A percentile compares a stretch with the other conserved stretches of the same genome.
Evolutionary conservation across 1,140 invertebrate genomes (phyloP).

Genomic region (Lamellibrachia luymesi): DNA sequence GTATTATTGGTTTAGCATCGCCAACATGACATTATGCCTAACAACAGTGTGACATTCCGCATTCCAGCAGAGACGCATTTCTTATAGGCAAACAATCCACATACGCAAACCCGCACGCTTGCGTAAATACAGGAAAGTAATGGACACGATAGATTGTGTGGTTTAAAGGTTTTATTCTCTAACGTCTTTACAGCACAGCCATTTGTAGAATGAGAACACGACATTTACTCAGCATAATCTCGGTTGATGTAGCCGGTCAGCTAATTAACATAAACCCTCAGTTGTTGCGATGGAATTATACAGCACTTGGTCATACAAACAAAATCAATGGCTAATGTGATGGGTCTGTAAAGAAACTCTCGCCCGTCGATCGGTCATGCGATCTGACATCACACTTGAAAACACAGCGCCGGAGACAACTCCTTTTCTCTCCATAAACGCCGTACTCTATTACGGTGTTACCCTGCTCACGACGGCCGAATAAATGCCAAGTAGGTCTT

Average conservation of each 20-base stretch:
- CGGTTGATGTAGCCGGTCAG: not conserved
- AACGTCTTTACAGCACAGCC: not conserved
- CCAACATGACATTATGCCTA: too few relatives aligned
- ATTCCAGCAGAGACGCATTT: too few relatives aligned
- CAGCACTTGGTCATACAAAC: not conserved
- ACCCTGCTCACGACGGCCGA: not conserved
- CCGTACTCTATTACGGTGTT: not conserved
- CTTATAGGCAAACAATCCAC: too few relatives aligned
- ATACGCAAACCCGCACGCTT: not conserved
- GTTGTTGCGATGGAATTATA: not conserved
- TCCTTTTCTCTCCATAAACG: not conserved
- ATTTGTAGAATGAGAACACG: not conserved
- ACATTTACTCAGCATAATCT: not conserved
- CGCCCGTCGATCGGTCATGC: not conserved
- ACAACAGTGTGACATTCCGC: too few relatives aligned
- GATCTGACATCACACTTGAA: not conserved
- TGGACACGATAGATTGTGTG: not conserved
- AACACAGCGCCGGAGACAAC: not conserved
- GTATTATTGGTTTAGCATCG: too few relatives aligned
- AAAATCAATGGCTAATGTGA: not conserved
- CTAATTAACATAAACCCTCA: not conserved
- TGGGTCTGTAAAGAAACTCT: not conserved
- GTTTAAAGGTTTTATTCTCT: not conserved
- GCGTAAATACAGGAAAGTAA: not conserved
- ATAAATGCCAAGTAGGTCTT: not conserved